These are phyloP conservation scores for Ephydatia muelleri DNA, from an alignment of 37 sponge, comb jelly and placozoan genomes.

Conservation along the genomic window DNA sequence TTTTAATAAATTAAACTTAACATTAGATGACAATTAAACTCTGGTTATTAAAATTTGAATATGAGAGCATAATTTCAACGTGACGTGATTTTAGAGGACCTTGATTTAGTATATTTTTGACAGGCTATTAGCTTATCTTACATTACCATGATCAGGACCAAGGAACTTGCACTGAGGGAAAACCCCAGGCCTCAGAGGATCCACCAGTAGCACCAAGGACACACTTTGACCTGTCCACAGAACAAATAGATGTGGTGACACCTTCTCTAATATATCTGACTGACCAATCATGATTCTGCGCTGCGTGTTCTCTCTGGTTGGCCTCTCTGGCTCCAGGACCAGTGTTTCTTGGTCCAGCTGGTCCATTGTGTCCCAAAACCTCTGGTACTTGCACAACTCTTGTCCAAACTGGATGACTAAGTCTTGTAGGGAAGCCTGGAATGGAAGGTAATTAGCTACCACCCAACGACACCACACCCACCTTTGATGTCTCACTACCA, in stretches of 20 bases:
- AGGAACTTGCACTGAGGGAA: constrained; percentile 52
- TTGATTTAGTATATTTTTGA: too few relatives aligned
- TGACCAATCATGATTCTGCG: constrained; percentile 74
- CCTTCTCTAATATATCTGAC: not conserved
- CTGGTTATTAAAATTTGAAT: too few relatives aligned
- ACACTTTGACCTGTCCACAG: constrained; percentile 21
- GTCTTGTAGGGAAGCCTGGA: not conserved
- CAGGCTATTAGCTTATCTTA: too few relatives aligned
- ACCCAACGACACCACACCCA: not conserved
- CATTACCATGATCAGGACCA: constrained; percentile 58
- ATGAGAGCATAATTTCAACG: too few relatives aligned
- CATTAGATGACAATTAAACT: too few relatives aligned
- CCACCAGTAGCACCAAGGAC: constrained; percentile 39
- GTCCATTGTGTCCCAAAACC: constrained; percentile 62
- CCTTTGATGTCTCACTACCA: too few relatives aligned
- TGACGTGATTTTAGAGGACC: too few relatives aligned
- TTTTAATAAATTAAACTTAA: too few relatives aligned
- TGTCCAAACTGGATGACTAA: constrained; percentile 7
- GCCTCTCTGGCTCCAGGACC: constrained; percentile 73
- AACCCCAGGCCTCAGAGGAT: constrained; percentile 16
- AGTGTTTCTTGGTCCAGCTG: constrained; percentile 51
- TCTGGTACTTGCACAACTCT: constrained; percentile 27
- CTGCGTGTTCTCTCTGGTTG: constrained; percentile 24
- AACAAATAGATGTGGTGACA: not conserved
- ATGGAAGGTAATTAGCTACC: not conserved